phyloP scores from a whole-genome alignment of 2,797 vertebrate species.

The Pygocentrus nattereri region DNA sequence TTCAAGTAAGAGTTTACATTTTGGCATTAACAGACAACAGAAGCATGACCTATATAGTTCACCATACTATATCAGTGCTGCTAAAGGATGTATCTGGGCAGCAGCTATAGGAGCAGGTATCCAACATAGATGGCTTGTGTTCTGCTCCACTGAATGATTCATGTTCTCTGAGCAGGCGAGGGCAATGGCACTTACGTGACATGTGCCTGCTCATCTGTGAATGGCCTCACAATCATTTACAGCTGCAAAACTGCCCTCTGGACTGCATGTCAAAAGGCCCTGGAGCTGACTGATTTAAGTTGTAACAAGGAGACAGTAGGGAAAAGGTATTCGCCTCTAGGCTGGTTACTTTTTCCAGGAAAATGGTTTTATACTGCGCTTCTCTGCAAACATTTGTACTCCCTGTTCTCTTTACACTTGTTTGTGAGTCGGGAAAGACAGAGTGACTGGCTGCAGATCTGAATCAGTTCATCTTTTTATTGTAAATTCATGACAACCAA shows the following conservation, averaged over 20 bases:
- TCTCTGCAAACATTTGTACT: too few species aligned
- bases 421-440: too few species aligned
- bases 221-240: not conserved
- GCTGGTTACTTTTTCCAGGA: not conserved
- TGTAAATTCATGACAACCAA: too few species aligned
- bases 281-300: not conserved
- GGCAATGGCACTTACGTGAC: not conserved
- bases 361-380: not conserved
- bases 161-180: not conserved
- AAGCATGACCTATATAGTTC: not conserved
- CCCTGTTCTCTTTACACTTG: too few species aligned
- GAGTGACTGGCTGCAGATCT: too few species aligned
- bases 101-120: not conserved
- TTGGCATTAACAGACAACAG: too few species aligned
- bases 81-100: not conserved
- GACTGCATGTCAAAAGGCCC: too few species aligned
- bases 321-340: not conserved
- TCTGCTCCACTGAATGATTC: not conserved
- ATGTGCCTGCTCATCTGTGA: conserved; percentile 23
- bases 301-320: not conserved
- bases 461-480: too few species aligned
- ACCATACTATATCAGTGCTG: not conserved
- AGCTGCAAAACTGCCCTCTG: not conserved
- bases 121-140: not conserved
- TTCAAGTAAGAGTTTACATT: too few species aligned